Evolutionary conservation across 35 echinoderm and acorn worm species (phyloP).

Genomic region (Apostichopus californicus): DNA sequence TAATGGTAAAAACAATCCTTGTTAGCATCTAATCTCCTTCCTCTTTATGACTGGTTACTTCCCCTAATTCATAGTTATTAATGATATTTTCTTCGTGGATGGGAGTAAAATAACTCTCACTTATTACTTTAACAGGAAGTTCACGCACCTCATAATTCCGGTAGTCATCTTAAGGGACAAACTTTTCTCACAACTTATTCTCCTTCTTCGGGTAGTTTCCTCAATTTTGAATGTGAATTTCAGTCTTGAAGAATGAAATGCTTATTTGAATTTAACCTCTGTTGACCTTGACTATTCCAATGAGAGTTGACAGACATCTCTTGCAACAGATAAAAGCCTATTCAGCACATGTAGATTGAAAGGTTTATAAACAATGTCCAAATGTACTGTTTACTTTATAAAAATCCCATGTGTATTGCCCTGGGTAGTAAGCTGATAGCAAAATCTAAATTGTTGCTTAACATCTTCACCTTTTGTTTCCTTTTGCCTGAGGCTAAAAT

Average conservation of each 20-base stretch:
- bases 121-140: conserved; percentile 15
- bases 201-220: neutral
- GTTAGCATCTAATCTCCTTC: neutral
- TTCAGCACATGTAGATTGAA: neutral
- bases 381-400: neutral
- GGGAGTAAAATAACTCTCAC: neutral
- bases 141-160: too few species aligned
- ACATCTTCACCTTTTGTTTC: neutral
- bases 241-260: too few species aligned
- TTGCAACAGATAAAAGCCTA: neutral
- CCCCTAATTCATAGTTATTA: neutral
- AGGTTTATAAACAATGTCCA: neutral
- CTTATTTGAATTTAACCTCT: neutral
- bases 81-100: neutral
- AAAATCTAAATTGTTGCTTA: neutral
- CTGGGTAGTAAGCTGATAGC: neutral
- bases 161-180: neutral
- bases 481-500: neutral
- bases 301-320: neutral
- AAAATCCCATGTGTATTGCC: neutral
- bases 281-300: neutral
- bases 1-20: neutral
- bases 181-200: neutral
- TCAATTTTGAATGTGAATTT: too few species aligned
- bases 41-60: conserved; percentile 2